These are phyloP conservation scores for Oreocharis arfaki DNA, from an alignment of 2,113 vertebrate species.

Conservation along the genomic window DNA sequence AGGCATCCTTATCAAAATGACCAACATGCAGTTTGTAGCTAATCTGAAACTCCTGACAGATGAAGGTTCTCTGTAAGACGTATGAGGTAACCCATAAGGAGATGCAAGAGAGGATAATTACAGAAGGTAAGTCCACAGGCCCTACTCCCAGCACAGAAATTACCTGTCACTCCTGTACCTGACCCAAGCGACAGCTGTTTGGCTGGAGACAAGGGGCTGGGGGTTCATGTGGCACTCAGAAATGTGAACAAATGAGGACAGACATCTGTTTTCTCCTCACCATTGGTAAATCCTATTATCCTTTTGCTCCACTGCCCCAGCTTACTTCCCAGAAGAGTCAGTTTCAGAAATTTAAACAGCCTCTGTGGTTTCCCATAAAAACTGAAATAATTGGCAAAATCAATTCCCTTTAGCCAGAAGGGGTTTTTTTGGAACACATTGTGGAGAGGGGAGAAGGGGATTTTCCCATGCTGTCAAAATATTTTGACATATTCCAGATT, in stretches of 20 bases:
- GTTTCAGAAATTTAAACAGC: neutral
- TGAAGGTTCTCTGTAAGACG: neutral
- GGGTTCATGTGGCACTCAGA: neutral
- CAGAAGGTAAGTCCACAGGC: neutral
- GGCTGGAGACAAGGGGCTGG: neutral
- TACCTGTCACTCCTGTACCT: neutral
- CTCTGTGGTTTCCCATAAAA: neutral
- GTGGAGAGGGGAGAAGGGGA: neutral
- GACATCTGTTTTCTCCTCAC: neutral
- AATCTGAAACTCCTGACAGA: neutral
- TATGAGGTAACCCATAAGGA: neutral
- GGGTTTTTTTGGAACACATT: rapidly evolving
- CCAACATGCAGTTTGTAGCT: neutral
- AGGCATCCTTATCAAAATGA: neutral
- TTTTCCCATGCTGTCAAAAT: neutral
- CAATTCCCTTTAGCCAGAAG: neutral
- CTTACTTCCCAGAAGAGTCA: neutral
- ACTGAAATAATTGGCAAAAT: neutral
- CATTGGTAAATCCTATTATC: neutral
- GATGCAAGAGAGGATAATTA: neutral
- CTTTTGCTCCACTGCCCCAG: neutral
- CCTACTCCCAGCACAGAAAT: neutral
- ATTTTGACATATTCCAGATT: neutral
- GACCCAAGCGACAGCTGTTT: rapidly evolving
- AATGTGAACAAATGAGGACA: neutral